Evolutionary conservation across 2,888 invertebrate species (phyloP).

Genomic region (Hypomecis punctinalis): DNA sequence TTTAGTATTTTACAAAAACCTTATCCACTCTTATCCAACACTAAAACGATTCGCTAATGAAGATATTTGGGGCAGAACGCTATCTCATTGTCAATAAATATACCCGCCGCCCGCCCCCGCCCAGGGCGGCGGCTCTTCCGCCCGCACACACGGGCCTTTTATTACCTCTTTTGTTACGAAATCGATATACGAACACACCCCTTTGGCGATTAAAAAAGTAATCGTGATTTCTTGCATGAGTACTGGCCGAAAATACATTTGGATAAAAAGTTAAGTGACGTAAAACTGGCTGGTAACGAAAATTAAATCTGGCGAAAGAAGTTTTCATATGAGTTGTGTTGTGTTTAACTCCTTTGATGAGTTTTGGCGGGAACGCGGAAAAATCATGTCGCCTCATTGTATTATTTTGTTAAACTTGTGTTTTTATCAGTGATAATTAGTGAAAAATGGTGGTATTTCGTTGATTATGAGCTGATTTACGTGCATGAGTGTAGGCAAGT

Average conservation of each 20-base stretch:
- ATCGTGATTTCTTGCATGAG: conserved; percentile 7
- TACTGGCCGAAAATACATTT: conserved; percentile 2
- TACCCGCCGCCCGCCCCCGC: conserved; percentile 51
- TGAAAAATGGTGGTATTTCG: too few species aligned
- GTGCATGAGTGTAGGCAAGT: too few species aligned
- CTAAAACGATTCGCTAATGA: conserved; percentile 69
- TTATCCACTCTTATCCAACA: conserved; percentile 51
- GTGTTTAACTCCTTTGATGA: too few species aligned
- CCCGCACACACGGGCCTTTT: conserved; percentile 38
- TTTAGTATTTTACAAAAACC: not conserved
- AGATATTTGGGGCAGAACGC: conserved; percentile 66
- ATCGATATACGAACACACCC: conserved; percentile 43
- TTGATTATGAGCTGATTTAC: too few species aligned
- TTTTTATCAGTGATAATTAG: too few species aligned
- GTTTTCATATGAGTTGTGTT: too few species aligned
- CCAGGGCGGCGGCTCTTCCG: conserved; percentile 53
- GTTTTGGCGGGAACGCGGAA: too few species aligned
- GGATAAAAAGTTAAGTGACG: not conserved
- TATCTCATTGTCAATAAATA: conserved; percentile 74
- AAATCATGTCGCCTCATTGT: too few species aligned
- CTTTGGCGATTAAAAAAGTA: conserved; percentile 29
- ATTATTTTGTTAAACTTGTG: too few species aligned
- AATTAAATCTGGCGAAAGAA: too few species aligned
- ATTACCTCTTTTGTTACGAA: conserved; percentile 45
- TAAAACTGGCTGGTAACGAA: not conserved